A percentile compares a stretch with the other conserved stretches of the same genome.
These are phyloP conservation scores for Psilopsiagon aurifrons DNA, from an alignment of 2,113 vertebrate species.

Conservation along the genomic window DNA sequence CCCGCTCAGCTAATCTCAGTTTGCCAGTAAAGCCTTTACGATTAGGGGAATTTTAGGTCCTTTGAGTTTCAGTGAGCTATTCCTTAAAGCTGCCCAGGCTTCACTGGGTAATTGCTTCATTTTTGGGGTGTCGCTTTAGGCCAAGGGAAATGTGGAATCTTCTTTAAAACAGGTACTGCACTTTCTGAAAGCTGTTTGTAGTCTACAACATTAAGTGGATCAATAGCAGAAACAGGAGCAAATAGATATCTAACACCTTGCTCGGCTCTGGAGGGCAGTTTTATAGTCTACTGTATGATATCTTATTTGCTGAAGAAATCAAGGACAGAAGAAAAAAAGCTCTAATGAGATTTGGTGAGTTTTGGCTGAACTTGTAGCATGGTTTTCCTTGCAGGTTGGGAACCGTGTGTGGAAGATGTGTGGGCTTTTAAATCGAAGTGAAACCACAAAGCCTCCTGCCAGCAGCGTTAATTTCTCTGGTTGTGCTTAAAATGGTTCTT, in stretches of 20 bases:
- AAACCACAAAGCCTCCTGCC: slow-evolving; percentile 20
- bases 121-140: background rate
- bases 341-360: background rate
- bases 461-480: background rate
- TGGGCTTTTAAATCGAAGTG: background rate
- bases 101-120: background rate
- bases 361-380: background rate
- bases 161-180: background rate
- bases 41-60: background rate
- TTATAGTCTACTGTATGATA: background rate
- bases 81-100: background rate
- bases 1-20: background rate
- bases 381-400: background rate
- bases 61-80: background rate
- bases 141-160: background rate
- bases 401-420: background rate
- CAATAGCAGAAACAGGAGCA: slow-evolving; percentile 18
- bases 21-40: background rate
- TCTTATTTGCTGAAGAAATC: background rate
- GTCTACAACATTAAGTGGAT: background rate
- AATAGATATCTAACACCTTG: background rate
- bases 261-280: background rate
- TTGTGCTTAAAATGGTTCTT: slow-evolving; percentile 53
- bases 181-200: background rate
- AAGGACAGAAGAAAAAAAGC: background rate